phyloP scores from a whole-genome alignment of 2,797 vertebrate species.

The Tachyglossus aculeatus region DNA sequence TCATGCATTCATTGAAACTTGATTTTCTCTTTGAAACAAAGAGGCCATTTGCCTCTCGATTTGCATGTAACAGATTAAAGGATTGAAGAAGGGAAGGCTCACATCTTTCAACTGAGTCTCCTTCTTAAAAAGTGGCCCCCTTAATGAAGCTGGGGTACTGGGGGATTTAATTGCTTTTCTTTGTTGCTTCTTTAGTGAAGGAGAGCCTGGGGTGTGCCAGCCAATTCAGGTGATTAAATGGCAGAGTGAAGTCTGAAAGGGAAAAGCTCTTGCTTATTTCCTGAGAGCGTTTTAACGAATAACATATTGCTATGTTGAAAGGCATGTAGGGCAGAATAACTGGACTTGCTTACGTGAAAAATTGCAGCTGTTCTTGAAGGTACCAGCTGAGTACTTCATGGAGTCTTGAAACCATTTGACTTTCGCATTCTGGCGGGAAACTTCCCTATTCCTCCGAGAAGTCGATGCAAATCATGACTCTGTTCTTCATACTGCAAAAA shows the following conservation, averaged over 20 bases:
- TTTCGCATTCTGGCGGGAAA: neutral
- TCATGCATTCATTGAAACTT: constrained; percentile 15
- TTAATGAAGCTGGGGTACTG: neutral
- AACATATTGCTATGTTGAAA: neutral
- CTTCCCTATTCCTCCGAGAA: neutral
- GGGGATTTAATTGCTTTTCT: neutral
- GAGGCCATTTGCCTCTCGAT: constrained; percentile 20
- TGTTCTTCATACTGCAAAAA: neutral
- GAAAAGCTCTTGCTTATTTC: neutral
- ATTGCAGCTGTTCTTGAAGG: neutral
- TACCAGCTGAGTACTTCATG: neutral
- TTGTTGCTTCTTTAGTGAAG: neutral
- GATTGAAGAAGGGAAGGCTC: neutral
- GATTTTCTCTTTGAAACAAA: constrained; percentile 30
- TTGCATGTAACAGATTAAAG: constrained; percentile 12
- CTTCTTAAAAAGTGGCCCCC: neutral
- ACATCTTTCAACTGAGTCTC: neutral
- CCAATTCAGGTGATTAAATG: neutral
- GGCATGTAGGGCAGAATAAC: neutral
- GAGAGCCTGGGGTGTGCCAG: neutral
- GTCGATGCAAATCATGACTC: neutral
- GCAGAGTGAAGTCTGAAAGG: neutral
- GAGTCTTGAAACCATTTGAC: neutral
- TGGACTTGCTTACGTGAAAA: neutral
- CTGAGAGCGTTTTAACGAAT: no score